Conservation (phyloP, 2,113 vertebrate genomes). For the Phrynosoma platyrhinos region DNA sequence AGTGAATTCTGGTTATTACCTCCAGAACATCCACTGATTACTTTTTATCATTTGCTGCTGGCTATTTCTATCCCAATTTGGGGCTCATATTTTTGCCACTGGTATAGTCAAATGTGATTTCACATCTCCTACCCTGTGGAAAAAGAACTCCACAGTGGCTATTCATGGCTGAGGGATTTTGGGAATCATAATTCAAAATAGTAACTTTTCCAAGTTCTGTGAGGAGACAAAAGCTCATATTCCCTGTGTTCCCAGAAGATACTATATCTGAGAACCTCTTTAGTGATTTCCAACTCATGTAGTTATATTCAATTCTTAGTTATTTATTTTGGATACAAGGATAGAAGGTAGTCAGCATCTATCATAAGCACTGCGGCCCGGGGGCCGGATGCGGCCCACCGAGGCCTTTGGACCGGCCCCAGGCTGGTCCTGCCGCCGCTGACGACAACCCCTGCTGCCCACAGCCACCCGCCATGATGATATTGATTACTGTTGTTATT, state of each 20-base stretch:
- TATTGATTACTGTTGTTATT: too few relatives aligned
- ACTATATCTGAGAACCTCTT: background rate
- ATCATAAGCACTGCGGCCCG: too few relatives aligned
- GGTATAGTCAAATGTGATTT: background rate
- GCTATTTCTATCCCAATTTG: background rate
- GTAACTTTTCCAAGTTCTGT: too few relatives aligned
- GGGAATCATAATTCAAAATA: too few relatives aligned
- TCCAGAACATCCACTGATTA: background rate
- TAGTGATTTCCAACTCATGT: background rate
- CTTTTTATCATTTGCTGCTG: background rate
- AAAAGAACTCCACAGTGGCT: background rate
- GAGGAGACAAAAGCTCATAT: background rate
- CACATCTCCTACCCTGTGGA: background rate
- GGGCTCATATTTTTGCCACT: background rate
- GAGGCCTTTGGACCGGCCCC: too few relatives aligned
- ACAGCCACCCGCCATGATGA: too few relatives aligned
- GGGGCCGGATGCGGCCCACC: too few relatives aligned
- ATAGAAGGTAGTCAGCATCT: background rate
- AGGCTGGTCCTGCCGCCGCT: too few relatives aligned
- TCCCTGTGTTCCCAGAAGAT: background rate
- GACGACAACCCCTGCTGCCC: too few relatives aligned
- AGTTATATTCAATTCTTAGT: background rate
- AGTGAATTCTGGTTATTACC: background rate
- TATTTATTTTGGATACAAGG: background rate
- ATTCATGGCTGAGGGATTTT: too few relatives aligned